These are phyloP conservation scores for Eurytoma adleriae DNA, from an alignment of 2,888 invertebrate genomes.

Conservation along the genomic window DNA sequence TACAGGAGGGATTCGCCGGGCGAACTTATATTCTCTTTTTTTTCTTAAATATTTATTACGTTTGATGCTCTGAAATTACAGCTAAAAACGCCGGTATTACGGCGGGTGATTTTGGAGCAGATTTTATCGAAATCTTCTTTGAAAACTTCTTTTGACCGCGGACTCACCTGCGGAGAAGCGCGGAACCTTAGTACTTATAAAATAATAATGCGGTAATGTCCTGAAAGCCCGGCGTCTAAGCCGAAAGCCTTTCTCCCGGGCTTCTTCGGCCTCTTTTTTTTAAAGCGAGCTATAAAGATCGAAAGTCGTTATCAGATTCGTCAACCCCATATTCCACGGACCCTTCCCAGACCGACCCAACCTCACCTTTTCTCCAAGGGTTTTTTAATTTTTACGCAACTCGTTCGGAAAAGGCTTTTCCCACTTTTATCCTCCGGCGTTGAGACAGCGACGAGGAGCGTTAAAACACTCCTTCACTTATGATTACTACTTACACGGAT, in stretches of 20 bases:
- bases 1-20: background rate
- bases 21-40: background rate
- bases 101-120: constrained; percentile 28
- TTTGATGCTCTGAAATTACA: constrained; percentile 18
- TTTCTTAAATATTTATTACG: constrained; percentile 28
- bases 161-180: constrained; percentile 16
- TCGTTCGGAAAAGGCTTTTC: constrained; percentile 36
- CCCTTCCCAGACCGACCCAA: constrained; percentile 31
- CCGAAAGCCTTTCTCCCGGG: constrained; percentile 39
- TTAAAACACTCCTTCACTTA: no score
- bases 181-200: constrained; percentile 49
- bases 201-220: constrained; percentile 55
- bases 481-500: no score
- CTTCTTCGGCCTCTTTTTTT: constrained; percentile 31
- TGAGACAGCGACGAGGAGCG: constrained; percentile 5
- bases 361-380: constrained; percentile 30
- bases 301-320: constrained; percentile 64
- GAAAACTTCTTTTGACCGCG: constrained; percentile 45
- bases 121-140: constrained; percentile 51
- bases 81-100: background rate
- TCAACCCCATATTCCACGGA: constrained; percentile 51
- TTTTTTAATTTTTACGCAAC: constrained; percentile 41
- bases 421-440: constrained; percentile 42
- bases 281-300: constrained; percentile 56
- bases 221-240: constrained; percentile 52